Conservation (phyloP, 1,140 invertebrate species). For the Apis mellifera region Amel_HAv3.1 CM009938.2:7023501-7024000, state of each 20-base stretch:
- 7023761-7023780: slow-evolving; percentile 67
- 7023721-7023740: slow-evolving; percentile 71
- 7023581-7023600: slow-evolving; percentile 86
- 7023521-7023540: neutral
- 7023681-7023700: slow-evolving; percentile 83
- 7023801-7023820: slow-evolving; percentile 78
- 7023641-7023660: slow-evolving; percentile 88
- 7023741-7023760: slow-evolving; percentile 70
- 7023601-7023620: slow-evolving; percentile 95
- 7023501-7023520: neutral
- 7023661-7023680: slow-evolving; percentile 86
- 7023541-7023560: slow-evolving; percentile 38
- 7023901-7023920: neutral
- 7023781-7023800: slow-evolving; percentile 71
- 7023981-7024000: neutral
- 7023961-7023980: neutral
- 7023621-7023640: slow-evolving; percentile 93
- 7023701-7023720: slow-evolving; percentile 77
- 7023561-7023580: slow-evolving; percentile 74
- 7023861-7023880: neutral
- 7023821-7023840: slow-evolving; percentile 77
- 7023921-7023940: slow-evolving; percentile 5
- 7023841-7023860: slow-evolving; percentile 60
- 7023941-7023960: slow-evolving; percentile 16
- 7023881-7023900: neutral